Evolutionary conservation across 2,888 invertebrate species (phyloP), one percentile per base, ranked within the genome.

Genomic region (Aquatica leii): DNA sequence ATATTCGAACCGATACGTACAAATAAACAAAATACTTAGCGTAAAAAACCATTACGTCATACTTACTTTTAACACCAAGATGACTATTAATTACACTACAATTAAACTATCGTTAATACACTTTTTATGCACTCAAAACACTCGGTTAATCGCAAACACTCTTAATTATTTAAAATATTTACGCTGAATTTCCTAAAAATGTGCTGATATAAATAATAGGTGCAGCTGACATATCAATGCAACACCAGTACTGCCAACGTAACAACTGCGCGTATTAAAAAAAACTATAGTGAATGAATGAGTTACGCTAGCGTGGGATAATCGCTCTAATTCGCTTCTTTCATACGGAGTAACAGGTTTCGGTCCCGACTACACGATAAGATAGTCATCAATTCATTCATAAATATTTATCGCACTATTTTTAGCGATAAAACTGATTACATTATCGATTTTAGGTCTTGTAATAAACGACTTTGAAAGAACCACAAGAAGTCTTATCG

Each of bases 41-140:
- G 31, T 37, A 46, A 55, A 52, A 59, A 59, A 40, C 12, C 59
- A 59, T 59, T 59, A 59, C 59, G 59, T 59, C 59, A 59, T 52
- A 24, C 52, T 53, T 51, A 59, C 59, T 59, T 59, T 59, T 59
- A 53, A 43, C 17, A 12, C 2, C 6, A 43, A 8, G 12, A n/a
- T 15, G 8, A 4, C 2, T 15, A 2, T n/a, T 17, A 2, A 2
- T 48, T 21, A 20, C 48, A 17, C 17, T 5, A 12, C 43, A 15
- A 15, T 17, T 12, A 2, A 43, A 43, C 17, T n/a, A n/a, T n/a
- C n/a, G n/a, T n/a, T n/a, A n/a, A n/a, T n/a, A n/a, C n/a, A n/a
- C 14, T 21, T n/a, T 21, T n/a, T n/a, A 48, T 5, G 9, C 11
- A 37, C 37, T 5, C 37, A 48, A 48, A 6, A 21, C 48, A 21